A percentile compares a stretch with the other conserved stretches of the same genome.
Evolutionary conservation across 2,113 vertebrate genomes (phyloP).

Genomic region (Desmodus rotundus): DNA sequence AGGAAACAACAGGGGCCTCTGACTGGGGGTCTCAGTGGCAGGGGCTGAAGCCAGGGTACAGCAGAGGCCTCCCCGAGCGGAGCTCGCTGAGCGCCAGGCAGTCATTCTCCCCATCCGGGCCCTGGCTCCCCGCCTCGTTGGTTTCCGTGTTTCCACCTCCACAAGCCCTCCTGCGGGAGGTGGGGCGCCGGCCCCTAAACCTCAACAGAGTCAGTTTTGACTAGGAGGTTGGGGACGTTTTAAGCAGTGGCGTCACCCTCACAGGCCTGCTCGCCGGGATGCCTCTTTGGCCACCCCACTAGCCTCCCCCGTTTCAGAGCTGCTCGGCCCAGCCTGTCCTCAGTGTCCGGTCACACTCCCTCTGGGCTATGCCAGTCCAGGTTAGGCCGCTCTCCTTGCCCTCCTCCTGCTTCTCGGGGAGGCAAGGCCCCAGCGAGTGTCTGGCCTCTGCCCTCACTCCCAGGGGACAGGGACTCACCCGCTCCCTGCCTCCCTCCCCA

Average conservation of each 20-base stretch:
- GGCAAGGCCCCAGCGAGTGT: neutral
- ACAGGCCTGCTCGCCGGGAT: neutral
- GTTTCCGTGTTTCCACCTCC: neutral
- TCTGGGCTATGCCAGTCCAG: neutral
- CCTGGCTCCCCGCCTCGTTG: neutral
- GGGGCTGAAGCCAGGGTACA: neutral
- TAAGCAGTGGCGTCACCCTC: neutral
- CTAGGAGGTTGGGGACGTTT: neutral
- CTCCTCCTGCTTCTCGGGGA: neutral
- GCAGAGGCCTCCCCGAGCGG: neutral
- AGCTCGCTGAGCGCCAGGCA: neutral
- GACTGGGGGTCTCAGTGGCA: neutral
- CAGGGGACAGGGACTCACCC: neutral
- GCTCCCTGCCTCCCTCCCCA: neutral
- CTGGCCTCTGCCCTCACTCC: neutral
- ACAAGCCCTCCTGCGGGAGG: too few relatives aligned
- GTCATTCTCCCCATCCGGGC: neutral
- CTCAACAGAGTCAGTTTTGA: neutral
- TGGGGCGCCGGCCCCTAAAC: neutral
- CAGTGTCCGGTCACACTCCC: neutral
- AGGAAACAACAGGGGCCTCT: neutral
- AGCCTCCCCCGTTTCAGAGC: neutral
- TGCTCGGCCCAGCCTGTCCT: neutral
- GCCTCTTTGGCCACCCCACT: neutral
- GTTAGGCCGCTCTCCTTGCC: neutral